Base-by-base conservation (phyloP, 2,113 vertebrate genomes). In the Alosa alosa region DNA sequence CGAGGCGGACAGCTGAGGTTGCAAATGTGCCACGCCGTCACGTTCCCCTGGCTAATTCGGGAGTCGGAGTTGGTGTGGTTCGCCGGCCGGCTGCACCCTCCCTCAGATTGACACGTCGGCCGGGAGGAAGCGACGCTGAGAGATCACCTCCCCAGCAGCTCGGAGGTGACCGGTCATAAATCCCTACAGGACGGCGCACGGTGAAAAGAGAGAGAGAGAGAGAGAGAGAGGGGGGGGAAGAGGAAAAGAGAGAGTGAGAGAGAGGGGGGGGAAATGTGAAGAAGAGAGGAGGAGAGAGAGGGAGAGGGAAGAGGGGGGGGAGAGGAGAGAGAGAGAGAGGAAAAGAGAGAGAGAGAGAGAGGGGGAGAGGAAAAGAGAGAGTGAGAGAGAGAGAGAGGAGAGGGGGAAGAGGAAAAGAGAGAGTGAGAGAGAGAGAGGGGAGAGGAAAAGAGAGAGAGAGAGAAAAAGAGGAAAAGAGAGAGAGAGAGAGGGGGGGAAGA, bases 151-250 rank as follows among this genome's bases (percentile, higher is more conserved):
- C 88, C 88, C 82, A 88, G 4, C 84, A 90, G 92, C 89, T 91
- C 88, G 0, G 82, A 91, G 94, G 93, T 94, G 94, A 95, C 93
- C 91, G 94, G 94, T 94, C 94, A 95, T 95, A 94, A 95, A 95
- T 95, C 93, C 94, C 93, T 85, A 88, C 92, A 94, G 93, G 93
- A 86, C 78, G 84, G 86, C 91, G 91, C 87, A 13, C 55, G 83
- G 88, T 84, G 84, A 89, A 86, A 82, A 89, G 81, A 84, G 83
- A 55, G 75, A 85, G 52, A 64, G 39, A 50, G 39, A 75, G 44
- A 15, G 39, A 89, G 86, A 57, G 44, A 15, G 39, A 89, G 86
- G 20, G 52, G 18, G 52, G 4, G 52, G 5, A 18, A 20, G 4
- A 17, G 18, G 5, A 4, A 57, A 18, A 57, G 18, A 57, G 52